Evolutionary conservation across 2,888 invertebrate genomes (phyloP), one percentile per base, ranked within the genome.

Genomic region (Pharmacophagus antenor): DNA sequence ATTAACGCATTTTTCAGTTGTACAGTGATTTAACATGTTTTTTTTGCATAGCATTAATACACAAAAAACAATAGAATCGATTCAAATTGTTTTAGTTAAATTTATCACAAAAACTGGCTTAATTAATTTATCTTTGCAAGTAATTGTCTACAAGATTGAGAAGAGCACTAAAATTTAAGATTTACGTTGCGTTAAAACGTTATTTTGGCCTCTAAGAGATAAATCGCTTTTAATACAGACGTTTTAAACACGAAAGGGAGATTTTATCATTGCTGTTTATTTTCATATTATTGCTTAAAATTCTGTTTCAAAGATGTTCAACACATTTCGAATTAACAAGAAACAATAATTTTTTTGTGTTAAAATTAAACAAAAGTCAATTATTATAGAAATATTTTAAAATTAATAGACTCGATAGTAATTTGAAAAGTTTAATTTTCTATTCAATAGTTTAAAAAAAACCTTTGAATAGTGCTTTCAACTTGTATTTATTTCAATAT

Each of bases 111-210:
- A 47, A 27, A 27, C 20, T 55, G 17, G 22, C 37, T 48, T 22
- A 56, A 56, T 37, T 22, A 37, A 56, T 56, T 56, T 48, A 56
- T 56, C 48, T 48, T n/a, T 17, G 31, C 47, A 27, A 55, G 46
- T 27, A 47, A 55, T 46, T 55, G 55, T 55, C 55, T 55, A 47
- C 46, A 22, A 25, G 22, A 47, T 31, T 48, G 37, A 41, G 48
- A 37, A 48, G 56, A 37, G 47, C 37, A 56, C 22, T 48, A 48
- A 48, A 56, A 48, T 56, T 41, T 48, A 48, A 56, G 56, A 56
- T 56, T 56, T 56, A 56, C 23, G 48, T 22, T 48, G 12, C 48
- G 41, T 23, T 22, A 48, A 12, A 31, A 41, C 31, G 41, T 56
- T 41, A 47, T 48, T 56, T 56, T 37, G 17, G 48, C 48, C 22